These are phyloP conservation scores for Crax fasciolata DNA, from an alignment of 2,797 vertebrate species.

Conservation along the genomic window DNA sequence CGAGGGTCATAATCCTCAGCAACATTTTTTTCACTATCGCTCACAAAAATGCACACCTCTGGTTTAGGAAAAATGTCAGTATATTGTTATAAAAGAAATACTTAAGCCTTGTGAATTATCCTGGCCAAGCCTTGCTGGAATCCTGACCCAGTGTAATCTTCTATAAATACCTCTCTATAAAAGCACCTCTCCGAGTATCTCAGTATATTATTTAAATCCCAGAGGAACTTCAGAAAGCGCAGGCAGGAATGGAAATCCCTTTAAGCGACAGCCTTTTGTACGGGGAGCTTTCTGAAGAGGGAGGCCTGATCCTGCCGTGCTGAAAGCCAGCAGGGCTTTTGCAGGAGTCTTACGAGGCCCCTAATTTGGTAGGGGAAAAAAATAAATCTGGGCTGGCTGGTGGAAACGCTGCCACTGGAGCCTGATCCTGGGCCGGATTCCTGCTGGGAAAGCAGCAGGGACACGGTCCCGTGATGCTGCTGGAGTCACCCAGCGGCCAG, in stretches of 20 bases:
- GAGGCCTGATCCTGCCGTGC: background rate
- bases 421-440: background rate
- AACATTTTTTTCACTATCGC: background rate
- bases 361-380: background rate
- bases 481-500: conserved; percentile 14
- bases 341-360: background rate
- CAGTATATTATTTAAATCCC: conserved; percentile 56
- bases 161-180: conserved; percentile 37
- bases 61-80: background rate
- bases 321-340: background rate
- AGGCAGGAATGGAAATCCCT: conserved; percentile 27
- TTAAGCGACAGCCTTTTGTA: background rate
- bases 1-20: conserved; percentile 12
- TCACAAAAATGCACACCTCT: background rate
- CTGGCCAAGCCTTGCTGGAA: background rate
- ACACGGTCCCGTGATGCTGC: background rate
- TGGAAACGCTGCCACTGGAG: background rate
- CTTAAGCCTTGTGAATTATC: background rate
- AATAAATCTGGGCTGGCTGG: background rate
- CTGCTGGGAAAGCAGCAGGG: background rate
- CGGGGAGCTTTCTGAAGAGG: background rate
- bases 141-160: conserved; percentile 19
- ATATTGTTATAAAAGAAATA: background rate
- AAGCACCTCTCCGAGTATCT: conserved; percentile 9
- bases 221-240: background rate